Evolutionary conservation across 1,140 invertebrate genomes (phyloP), one percentile per base, ranked within the genome.

Genomic region (Drosophila parvula): DNA sequence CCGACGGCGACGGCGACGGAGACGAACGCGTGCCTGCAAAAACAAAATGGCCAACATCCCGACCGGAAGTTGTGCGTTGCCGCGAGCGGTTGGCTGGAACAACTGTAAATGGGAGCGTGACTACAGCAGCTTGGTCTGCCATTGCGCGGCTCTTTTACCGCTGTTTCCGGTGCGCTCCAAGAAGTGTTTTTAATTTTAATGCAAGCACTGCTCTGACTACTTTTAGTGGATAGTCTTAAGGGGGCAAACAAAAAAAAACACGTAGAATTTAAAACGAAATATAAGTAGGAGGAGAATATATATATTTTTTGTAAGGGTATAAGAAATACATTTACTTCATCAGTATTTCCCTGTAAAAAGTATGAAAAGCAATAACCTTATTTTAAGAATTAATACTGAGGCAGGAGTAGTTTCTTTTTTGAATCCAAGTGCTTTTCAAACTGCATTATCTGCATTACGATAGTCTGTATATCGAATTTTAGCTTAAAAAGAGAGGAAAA

Each of bases 121-220:
- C 65, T 68, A 50, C 56, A 62, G 67, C 69, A 64, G 38, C 47
- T 47, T 40, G 27, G 55, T 48, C 32, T 36, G 74, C 53, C 53
- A 78, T 69, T 82, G 62, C 74, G 62, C 74, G 56, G 50, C 62
- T 76, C 71, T 78, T 86, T 86, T 81, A 79, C 84, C 73, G 79
- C 67, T 71, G 73, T 83, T 83, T 85, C 82, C 81, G 78, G 61
- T 53, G 50, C 62, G 79, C 67, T 64, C 32, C 51, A 76, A 84
- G 80, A 88, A 88, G 68, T 88, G 73, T 89, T 80, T 86, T 88
- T 89, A 88, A 83, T 88, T 88, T 86, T 78, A 78, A 88, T 83
- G 76, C 71, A 82, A 86, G 79, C 59, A 68, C 69, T 58, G 41
- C 51, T 69, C 55, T 58, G 51, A 48, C 64, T 58, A 70, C 28